Conservation (phyloP, 2,113 vertebrate species). For the Perca schrenkii region DNA sequence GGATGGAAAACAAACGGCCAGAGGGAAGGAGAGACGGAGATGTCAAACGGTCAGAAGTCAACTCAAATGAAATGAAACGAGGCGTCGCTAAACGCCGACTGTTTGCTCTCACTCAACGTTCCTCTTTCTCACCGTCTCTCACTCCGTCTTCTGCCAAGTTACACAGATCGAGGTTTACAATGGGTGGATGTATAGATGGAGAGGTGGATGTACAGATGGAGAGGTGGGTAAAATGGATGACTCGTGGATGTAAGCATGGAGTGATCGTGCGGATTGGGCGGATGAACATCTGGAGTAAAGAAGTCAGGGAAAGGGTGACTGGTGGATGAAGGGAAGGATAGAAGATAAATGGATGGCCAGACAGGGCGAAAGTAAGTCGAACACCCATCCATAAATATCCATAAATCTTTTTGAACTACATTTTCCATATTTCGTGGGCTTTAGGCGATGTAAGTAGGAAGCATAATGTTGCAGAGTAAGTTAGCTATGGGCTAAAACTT, state of each 20-base stretch:
- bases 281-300: background rate
- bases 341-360: background rate
- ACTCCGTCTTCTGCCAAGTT: conserved; percentile 17
- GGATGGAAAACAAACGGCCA: background rate
- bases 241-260: background rate
- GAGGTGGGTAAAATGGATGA: background rate
- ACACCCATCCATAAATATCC: background rate
- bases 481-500: background rate
- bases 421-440: background rate
- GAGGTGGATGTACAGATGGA: background rate
- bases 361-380: background rate
- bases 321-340: background rate
- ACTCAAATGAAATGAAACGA: conserved; percentile 51
- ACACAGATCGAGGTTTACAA: conserved; percentile 16
- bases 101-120: conserved; percentile 37
- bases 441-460: no score
- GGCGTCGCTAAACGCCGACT: conserved; percentile 39
- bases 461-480: background rate
- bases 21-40: conserved; percentile 23
- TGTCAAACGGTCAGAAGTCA: conserved; percentile 46
- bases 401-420: background rate
- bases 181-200: background rate
- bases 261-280: background rate
- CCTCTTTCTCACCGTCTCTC: conserved; percentile 7
- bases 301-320: background rate